Base-by-base conservation (phyloP, 2,113 vertebrate species). In the Laterallus jamaicensis region DNA sequence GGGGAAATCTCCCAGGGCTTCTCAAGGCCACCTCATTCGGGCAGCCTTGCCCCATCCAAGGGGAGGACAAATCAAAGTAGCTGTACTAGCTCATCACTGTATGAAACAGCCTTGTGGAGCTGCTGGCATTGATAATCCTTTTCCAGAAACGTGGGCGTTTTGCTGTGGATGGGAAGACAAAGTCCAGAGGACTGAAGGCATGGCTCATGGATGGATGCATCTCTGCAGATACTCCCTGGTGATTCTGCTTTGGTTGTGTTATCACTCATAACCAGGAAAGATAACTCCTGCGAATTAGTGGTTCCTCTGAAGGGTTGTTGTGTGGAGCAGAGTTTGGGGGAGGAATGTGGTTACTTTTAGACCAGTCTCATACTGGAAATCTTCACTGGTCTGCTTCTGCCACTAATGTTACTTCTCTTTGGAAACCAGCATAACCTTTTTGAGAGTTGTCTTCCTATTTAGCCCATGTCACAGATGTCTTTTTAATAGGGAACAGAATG, bases 81-180 rank as follows among this genome's bases (percentile, higher is more conserved):
- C 47, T 0, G 5, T 15, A 8, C 16, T 8, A 17, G 68, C 16
- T 86, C 54, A n/a, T n/a, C 15, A 1, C 54, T 21, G n/a, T 9
- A 9, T 35, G 26, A 7, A 62, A 3, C 47, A 40, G 39, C 39
- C 3, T 40, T 40, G 55, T 11, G 54, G 54, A 73, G 67, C 52
- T 64, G 52, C 82, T 82, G 58, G 39, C 14, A 1, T 14, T 20
- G n/a, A 4, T 35, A 25, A 18, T 26, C 59, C 39, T 26, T 24
- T 19, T 37, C 47, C 32, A 37, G 54, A 56, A 77, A 32, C 25
- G 10, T 4, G 12, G 24, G 9, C 28, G 15, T 16, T 68, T 32
- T 20, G n/a, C 52, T 54, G 14, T 22, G 21, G 31, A 4, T 39
- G 37, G 59, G 29, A 40, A 40, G 50, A 18, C 29, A 8, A 16